phyloP scores from a whole-genome alignment of 2,113 vertebrate species.

The Ctenomys sociabilis region DNA sequence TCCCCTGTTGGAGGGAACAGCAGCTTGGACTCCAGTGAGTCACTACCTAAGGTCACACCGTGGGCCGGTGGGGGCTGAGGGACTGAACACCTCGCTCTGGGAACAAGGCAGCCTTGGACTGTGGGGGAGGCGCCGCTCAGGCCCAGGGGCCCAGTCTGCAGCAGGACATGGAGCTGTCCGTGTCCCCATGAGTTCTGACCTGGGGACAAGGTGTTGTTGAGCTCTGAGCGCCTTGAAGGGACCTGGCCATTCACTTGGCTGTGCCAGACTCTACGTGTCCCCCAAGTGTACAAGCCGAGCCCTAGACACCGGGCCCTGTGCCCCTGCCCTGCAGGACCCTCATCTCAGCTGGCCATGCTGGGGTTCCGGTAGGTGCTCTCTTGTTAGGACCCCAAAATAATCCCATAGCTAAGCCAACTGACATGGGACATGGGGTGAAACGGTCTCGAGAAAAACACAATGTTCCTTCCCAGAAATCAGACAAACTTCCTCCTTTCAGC shows the following conservation, averaged over 20 bases:
- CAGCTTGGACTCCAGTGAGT: not conserved
- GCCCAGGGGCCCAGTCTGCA: not conserved
- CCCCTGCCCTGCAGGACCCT: not conserved
- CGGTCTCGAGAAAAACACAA: too few relatives aligned
- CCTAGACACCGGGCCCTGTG: too few relatives aligned
- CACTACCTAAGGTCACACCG: not conserved
- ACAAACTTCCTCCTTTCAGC: too few relatives aligned
- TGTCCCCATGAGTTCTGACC: not conserved
- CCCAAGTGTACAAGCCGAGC: not conserved
- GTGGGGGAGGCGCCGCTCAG: not conserved
- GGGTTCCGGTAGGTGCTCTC: not conserved
- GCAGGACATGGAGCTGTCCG: not conserved
- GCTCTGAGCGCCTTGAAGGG: not conserved
- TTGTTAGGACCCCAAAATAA: too few relatives aligned
- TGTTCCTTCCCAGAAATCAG: too few relatives aligned
- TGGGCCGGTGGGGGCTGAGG: rapidly evolving
- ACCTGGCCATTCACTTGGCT: not conserved
- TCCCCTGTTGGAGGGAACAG: not conserved
- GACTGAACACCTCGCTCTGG: not conserved
- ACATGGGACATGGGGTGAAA: too few relatives aligned
- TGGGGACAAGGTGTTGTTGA: not conserved
- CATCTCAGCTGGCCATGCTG: not conserved
- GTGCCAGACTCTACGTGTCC: not conserved
- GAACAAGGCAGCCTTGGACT: not conserved
- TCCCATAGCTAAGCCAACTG: too few relatives aligned